phyloP scores from a whole-genome alignment of 2,797 vertebrate species.

The Falco concolor region DNA sequence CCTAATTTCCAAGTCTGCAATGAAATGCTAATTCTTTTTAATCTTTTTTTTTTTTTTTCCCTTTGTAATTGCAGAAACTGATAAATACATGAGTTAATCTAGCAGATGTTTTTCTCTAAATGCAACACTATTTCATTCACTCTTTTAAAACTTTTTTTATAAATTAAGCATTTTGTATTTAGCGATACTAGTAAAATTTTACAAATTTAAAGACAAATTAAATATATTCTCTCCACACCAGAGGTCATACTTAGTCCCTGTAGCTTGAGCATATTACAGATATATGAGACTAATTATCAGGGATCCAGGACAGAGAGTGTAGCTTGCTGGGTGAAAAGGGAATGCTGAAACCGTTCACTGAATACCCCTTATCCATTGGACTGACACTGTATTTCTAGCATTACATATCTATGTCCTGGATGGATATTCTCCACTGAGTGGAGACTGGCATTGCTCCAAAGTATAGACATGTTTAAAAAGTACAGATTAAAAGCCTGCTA shows the following conservation, averaged over 20 bases:
- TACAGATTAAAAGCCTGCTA: slow-evolving; percentile 52
- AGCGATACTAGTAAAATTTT: neutral
- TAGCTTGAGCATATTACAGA: slow-evolving; percentile 11
- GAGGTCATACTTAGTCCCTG: neutral
- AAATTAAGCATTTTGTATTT: neutral
- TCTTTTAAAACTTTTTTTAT: slow-evolving; percentile 12
- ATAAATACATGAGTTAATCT: slow-evolving; percentile 2
- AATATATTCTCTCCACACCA: neutral
- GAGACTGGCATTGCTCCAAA: neutral
- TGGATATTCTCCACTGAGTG: slow-evolving; percentile 29
- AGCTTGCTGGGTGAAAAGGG: slow-evolving; percentile 52
- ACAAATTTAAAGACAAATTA: slow-evolving; percentile 35
- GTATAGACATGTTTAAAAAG: slow-evolving; percentile 38
- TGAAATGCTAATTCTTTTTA: slow-evolving; percentile 17
- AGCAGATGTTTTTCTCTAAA: slow-evolving; percentile 13
- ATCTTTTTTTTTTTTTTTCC: neutral
- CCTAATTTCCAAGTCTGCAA: slow-evolving; percentile 27
- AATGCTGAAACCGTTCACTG: slow-evolving; percentile 55
- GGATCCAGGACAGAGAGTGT: slow-evolving; percentile 45
- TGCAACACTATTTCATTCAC: neutral
- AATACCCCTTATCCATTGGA: slow-evolving; percentile 25
- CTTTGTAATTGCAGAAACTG: neutral
- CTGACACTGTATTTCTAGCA: slow-evolving; percentile 46
- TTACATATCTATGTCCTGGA: slow-evolving; percentile 41
- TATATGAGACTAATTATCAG: slow-evolving; percentile 58